Evolutionary conservation across 2,888 invertebrate species (phyloP).

Genomic region (Pardosa pseudoannulata): DNA sequence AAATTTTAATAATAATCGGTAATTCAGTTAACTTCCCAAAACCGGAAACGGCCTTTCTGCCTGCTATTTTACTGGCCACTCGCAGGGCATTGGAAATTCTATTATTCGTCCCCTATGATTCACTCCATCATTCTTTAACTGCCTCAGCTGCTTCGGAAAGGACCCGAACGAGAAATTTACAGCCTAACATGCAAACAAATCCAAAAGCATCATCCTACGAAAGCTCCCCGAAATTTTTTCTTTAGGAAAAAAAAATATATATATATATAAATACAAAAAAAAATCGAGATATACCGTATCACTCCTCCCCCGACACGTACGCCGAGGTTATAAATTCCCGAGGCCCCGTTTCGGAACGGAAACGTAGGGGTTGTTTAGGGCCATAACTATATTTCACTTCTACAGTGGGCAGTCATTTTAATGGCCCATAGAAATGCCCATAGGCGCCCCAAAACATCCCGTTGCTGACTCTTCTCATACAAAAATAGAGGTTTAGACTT

Average conservation of each 20-base stretch:
- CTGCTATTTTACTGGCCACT: no score
- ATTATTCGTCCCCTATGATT: no score
- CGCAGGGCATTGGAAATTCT: no score
- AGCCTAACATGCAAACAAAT: constrained; percentile 35
- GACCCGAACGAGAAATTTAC: constrained; percentile 17
- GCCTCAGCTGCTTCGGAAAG: constrained; percentile 10
- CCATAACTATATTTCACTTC: constrained; percentile 70
- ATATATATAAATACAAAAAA: background rate
- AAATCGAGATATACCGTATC: background rate
- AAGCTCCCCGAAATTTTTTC: constrained; percentile 12
- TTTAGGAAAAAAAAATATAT: constrained; percentile 16
- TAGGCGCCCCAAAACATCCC: constrained; percentile 28
- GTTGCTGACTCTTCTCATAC: constrained; percentile 36
- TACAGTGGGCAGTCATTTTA: constrained; percentile 67
- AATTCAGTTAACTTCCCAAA: no score
- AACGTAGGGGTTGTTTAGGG: constrained; percentile 40
- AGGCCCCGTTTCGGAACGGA: constrained; percentile 51
- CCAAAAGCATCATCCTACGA: constrained; percentile 33
- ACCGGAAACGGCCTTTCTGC: no score
- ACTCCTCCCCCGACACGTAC: constrained; percentile 35
- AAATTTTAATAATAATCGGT: no score
- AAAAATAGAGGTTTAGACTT: constrained; percentile 30
- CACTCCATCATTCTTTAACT: background rate
- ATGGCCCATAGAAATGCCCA: constrained; percentile 67
- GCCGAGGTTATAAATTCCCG: constrained; percentile 43